Conservation (phyloP, 92 coral and sea anemone genomes). For the Pocillopora grandis region DNA sequence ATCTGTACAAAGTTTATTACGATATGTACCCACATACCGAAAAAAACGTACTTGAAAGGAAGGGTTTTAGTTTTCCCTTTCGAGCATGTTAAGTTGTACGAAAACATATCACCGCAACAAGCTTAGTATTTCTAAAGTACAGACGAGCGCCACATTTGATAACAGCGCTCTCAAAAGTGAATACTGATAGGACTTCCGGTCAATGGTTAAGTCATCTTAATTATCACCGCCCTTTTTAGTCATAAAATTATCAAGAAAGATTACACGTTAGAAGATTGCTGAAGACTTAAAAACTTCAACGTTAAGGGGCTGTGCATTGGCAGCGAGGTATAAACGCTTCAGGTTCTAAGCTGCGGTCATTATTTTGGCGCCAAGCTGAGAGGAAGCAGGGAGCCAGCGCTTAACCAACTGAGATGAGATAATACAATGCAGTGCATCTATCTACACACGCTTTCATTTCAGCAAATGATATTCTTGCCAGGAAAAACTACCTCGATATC, state of each 20-base stretch:
- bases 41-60: too few species aligned
- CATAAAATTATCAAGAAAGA: not conserved
- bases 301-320: not conserved
- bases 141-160: not conserved
- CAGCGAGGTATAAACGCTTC: slow-evolving; percentile 13
- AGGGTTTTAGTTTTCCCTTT: too few species aligned
- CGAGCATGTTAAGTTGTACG: too few species aligned
- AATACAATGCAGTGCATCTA: not conserved
- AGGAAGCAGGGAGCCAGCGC: not conserved
- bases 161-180: slow-evolving; percentile 17
- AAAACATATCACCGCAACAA: not conserved
- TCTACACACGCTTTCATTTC: slow-evolving; percentile 20
- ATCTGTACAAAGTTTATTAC: not conserved
- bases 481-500: not conserved
- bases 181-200: slow-evolving; percentile 29
- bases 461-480: not conserved
- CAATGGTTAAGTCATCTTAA: slow-evolving; percentile 1
- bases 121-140: too few species aligned
- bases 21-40: too few species aligned
- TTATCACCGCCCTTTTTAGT: slow-evolving; percentile 25
- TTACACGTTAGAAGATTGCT: not conserved
- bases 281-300: not conserved
- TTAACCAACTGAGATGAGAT: slow-evolving; percentile 15
- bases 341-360: slow-evolving; percentile 3
- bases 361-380: slow-evolving; percentile 50